Conservation (phyloP, 2,888 invertebrate genomes). For the Neoaliturus tenellus region DNA sequence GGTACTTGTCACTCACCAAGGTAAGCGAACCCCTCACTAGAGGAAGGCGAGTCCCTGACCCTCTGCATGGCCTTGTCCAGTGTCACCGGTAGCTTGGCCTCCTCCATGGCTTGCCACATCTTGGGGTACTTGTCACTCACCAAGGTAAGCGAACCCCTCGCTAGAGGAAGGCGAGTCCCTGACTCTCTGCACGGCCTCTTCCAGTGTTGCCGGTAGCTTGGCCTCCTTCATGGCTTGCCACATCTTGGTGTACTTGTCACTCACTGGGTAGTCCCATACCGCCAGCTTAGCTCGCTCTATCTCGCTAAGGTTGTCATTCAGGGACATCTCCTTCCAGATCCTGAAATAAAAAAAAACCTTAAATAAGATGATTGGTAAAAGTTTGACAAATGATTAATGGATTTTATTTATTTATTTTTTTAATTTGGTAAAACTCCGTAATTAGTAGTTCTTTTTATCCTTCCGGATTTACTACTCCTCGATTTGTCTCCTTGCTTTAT, state of each 20-base stretch:
- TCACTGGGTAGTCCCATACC: slow-evolving; percentile 99
- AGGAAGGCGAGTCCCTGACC: slow-evolving; percentile 79
- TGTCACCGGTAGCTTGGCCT: slow-evolving; percentile 86
- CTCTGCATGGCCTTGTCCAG: slow-evolving; percentile 87
- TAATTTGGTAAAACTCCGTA: too few species aligned
- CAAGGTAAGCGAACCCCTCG: slow-evolving; percentile 94
- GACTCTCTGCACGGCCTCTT: slow-evolving; percentile 87
- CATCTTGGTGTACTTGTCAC: slow-evolving; percentile 99
- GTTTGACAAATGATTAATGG: too few species aligned
- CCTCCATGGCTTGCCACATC: slow-evolving; percentile 73
- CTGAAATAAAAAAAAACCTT: slow-evolving; percentile 77
- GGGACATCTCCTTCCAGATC: slow-evolving; percentile 98
- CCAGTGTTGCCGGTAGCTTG: slow-evolving; percentile 85
- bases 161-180: slow-evolving; percentile 80
- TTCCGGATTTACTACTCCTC: too few species aligned
- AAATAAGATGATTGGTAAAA: too few species aligned
- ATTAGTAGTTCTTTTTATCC: too few species aligned
- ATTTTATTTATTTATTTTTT: too few species aligned
- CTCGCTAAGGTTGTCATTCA: slow-evolving; percentile 94
- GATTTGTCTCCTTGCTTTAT: too few species aligned
- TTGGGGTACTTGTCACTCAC: slow-evolving; percentile 69
- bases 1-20: slow-evolving; percentile 95
- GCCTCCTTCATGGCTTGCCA: slow-evolving; percentile 97
- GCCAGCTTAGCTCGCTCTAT: slow-evolving; percentile 95
- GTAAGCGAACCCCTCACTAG: slow-evolving; percentile 79